These are phyloP conservation scores for Octonoba sinensis DNA, from an alignment of 2,888 invertebrate species.

Conservation along the genomic window DNA sequence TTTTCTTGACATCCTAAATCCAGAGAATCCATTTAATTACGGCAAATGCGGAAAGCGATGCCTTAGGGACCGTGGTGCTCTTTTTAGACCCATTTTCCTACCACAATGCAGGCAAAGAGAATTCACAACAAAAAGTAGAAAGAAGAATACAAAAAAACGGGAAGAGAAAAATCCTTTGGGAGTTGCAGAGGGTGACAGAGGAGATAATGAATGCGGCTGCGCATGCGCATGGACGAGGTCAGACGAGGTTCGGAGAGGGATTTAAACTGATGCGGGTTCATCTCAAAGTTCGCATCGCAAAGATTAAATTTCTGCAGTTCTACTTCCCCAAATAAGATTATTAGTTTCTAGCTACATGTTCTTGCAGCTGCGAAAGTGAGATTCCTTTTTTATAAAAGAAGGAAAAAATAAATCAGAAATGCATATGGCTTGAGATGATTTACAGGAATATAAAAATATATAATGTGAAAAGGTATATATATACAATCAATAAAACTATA, in stretches of 20 bases:
- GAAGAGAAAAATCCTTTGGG: conserved; percentile 41
- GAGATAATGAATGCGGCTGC: conserved; percentile 44
- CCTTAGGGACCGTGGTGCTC: conserved; percentile 30
- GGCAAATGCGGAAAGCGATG: conserved; percentile 32
- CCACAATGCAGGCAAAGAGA: conserved; percentile 18
- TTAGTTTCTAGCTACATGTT: too few species aligned
- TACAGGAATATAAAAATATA: too few species aligned
- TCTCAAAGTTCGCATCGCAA: too few species aligned
- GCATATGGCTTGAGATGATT: too few species aligned
- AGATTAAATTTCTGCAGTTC: too few species aligned
- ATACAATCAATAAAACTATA: too few species aligned
- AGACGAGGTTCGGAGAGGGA: conserved; percentile 15
- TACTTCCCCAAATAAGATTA: too few species aligned
- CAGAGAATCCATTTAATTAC: conserved; percentile 60
- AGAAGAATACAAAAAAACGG: conserved; percentile 18
- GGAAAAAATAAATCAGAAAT: too few species aligned
- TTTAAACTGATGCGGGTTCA: conserved; percentile 23
- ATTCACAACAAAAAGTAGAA: conserved; percentile 17
- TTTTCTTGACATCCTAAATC: conserved; percentile 54
- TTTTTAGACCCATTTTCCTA: conserved; percentile 34
- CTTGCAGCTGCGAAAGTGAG: too few species aligned
- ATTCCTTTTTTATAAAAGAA: too few species aligned
- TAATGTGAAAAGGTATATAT: too few species aligned
- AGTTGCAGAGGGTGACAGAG: conserved; percentile 45
- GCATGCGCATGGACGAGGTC: conserved; percentile 36